Conservation (phyloP, 2,113 vertebrate species). For the Chaetodon trifascialis region DNA sequence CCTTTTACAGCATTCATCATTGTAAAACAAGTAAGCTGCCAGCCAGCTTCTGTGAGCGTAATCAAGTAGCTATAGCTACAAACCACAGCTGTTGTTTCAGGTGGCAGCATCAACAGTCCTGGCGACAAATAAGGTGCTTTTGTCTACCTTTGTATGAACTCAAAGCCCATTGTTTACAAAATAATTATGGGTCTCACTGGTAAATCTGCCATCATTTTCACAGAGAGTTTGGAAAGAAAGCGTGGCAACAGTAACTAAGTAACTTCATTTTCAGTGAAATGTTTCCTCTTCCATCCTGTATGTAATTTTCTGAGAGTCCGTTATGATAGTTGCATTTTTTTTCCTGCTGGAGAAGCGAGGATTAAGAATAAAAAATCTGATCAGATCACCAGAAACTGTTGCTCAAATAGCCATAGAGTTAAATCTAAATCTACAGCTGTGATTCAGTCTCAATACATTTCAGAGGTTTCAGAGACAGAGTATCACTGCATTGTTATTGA, state of each 20-base stretch:
- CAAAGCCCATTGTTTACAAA: too few species aligned
- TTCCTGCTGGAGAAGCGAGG: too few species aligned
- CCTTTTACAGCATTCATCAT: not conserved
- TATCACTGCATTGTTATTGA: not conserved
- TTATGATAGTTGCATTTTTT: not conserved
- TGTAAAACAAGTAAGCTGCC: not conserved
- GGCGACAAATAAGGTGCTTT: too few species aligned
- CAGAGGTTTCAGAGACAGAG: not conserved
- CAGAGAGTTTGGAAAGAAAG: too few species aligned
- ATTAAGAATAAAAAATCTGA: too few species aligned
- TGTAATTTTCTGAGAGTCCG: not conserved
- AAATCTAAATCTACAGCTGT: constrained; percentile 1
- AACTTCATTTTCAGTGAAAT: not conserved
- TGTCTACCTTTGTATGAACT: too few species aligned
- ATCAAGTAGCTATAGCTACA: too few species aligned
- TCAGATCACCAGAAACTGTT: not conserved
- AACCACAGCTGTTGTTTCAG: too few species aligned
- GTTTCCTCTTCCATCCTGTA: not conserved
- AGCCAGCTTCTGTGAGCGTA: too few species aligned
- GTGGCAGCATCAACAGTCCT: too few species aligned
- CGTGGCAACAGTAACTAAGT: too few species aligned
- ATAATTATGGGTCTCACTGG: not conserved
- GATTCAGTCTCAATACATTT: constrained; percentile 1
- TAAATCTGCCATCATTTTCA: not conserved
- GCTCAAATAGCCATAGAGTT: not conserved